Evolutionary conservation across 92 coral and sea anemone genomes (phyloP), one percentile per base, ranked within the genome.

Genomic region (Phenganax subtilis): DNA sequence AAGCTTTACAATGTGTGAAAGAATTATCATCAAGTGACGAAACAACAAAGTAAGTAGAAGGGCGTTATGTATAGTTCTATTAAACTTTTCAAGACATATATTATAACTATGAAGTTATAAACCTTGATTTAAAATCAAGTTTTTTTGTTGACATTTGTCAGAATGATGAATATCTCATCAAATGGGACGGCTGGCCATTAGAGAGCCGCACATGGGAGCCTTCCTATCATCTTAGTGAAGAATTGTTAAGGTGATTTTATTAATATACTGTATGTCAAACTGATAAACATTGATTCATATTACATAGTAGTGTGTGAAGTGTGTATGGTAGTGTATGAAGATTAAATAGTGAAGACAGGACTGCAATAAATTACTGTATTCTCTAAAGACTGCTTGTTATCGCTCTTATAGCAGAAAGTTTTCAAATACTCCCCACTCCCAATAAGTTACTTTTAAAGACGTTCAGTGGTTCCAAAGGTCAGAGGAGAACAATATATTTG

Each of bases 151-250:
- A 15, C 12, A 30, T 69, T 15, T 9, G 31, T 51, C 31, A 69
- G 16, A 29, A 69, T 20, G 44, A 30, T 8, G 55, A 30, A 51
- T 69, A 27, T 69, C 75, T 69, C 9, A 51, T 69, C 55, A 69
- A 69, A 30, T 69, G 75, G 75, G 30, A 29, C n/a, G 75, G 75
- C 30, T 69, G 75, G 75, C 75, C 75, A 6, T 51, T 51, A 16
- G 15, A 8, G 9, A 69, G 75, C 75, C 27, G 75, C 52, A 72
- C 77, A 25, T 72, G 77, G 77, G 77, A 72, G 52, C 77, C 77
- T 72, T 47, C 57, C 12, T 9, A n/a, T n/a, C 77, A 72, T 72
- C 77, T 72, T 72, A 72, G 77, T 72, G 57, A 72, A 72, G 77
- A 72, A 57, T 72, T 72, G 52, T 47, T 72, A n/a, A 72, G 58